These are phyloP conservation scores for Hypercompe scribonia DNA, from an alignment of 2,888 invertebrate species.

Conservation along the genomic window DNA sequence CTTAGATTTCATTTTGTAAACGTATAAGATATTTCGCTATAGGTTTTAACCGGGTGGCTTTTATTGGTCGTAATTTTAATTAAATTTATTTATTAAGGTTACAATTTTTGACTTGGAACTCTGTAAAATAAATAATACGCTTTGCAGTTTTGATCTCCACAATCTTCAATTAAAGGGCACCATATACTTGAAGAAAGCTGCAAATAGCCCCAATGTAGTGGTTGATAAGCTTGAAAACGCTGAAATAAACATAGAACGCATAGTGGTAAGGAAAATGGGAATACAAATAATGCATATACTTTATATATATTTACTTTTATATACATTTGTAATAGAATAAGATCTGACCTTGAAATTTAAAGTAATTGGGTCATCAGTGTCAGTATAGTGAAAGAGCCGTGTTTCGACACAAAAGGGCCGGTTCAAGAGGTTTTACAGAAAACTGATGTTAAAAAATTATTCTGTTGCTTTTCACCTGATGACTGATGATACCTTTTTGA, in stretches of 20 bases:
- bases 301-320: no score
- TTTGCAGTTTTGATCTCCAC: constrained; percentile 58
- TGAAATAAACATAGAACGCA: constrained; percentile 52
- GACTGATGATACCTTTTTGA: neutral
- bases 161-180: constrained; percentile 59
- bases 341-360: neutral
- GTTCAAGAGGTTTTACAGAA: neutral
- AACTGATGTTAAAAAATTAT: neutral
- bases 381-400: neutral
- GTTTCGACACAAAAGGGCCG: neutral
- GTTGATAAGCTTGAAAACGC: constrained; percentile 59
- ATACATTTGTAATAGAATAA: no score
- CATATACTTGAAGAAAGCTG: constrained; percentile 60
- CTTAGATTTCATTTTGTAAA: no score
- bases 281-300: no score
- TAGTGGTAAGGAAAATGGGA: constrained; percentile 40
- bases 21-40: no score
- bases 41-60: no score
- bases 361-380: neutral
- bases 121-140: neutral
- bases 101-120: neutral
- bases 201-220: constrained; percentile 58
- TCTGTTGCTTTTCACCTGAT: neutral
- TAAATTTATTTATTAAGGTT: no score
- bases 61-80: no score